Base-by-base conservation (phyloP, 2,113 vertebrate species). In the Xyliphius kryptos region DNA sequence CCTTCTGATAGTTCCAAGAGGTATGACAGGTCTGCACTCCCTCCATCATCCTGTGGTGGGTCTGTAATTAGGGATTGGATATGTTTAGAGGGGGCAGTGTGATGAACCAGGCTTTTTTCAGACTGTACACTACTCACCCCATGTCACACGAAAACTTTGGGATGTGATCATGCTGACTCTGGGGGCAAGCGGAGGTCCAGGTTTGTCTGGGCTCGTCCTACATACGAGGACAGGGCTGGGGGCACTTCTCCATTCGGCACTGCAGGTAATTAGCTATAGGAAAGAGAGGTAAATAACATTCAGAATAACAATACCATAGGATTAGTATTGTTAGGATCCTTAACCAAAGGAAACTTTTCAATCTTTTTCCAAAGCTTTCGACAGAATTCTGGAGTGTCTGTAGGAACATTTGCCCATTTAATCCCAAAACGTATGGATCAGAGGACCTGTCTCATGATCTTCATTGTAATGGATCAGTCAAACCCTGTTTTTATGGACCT, bases 151-250 rank as follows among this genome's bases (percentile, higher is more conserved):
- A 3, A 98, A 94, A 80, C 91, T 83, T 10, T 92, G 89, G 48
- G 92, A 83, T 13, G 90, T 91, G 41, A 91, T 13, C 0, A 86
- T 80, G 2, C 85, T 87, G 62, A 93, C 70, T 36, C 87, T 70
- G 0, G 93, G 94, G 66, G 87, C 85, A 61, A 89, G 85, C 0
- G 96, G 95, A 44, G 95, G 90, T 21, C 94, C 95, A 0, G 96
- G 96, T 79, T 92, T 89, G 79, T 99, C 96, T 0, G 94, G 91
- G 58, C 90, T 94, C 17, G 96, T 99, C 64, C 91, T 94, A 74
- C 95, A 98, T 49, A 97, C 90, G 79, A 99, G 60, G 64, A 97
- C 85, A 79, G 97, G 94, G 1, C 96, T 98, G 13, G 96, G 94
- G 76, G 87, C 91, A 80, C 94, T 99, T 63, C 82, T 90, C 69